phyloP scores from a whole-genome alignment of 2,888 invertebrate species.

The Amphiduros pacificus region DNA sequence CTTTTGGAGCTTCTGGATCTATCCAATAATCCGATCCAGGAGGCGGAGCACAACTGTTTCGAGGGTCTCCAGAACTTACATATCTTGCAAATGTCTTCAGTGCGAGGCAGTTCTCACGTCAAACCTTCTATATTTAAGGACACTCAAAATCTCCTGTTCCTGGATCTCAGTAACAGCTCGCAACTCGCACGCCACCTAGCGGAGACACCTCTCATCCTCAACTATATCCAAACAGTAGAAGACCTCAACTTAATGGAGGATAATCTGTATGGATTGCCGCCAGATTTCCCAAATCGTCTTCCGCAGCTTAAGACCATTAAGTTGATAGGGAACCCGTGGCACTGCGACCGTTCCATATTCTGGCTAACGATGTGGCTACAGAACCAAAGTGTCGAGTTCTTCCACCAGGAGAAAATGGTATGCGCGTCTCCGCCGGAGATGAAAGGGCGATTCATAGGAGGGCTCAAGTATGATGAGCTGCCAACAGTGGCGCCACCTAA shows the following conservation, averaged over 20 bases:
- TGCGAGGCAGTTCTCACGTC: slow-evolving; percentile 13
- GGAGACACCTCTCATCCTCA: slow-evolving; percentile 8
- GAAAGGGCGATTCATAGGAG: slow-evolving; percentile 40
- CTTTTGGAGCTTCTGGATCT: slow-evolving; percentile 32
- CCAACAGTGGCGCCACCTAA: background rate
- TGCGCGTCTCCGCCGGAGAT: slow-evolving; percentile 58
- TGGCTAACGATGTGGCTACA: slow-evolving; percentile 67
- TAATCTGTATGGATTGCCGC: slow-evolving; percentile 69
- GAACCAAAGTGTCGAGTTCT: slow-evolving; percentile 61
- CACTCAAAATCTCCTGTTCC: slow-evolving; percentile 30
- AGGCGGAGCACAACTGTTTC: slow-evolving; percentile 25
- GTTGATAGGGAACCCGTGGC: slow-evolving; percentile 73
- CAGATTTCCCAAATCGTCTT: slow-evolving; percentile 71
- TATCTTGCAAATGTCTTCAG: slow-evolving; percentile 29
- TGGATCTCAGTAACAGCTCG: slow-evolving; percentile 38
- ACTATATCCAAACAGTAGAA: slow-evolving; percentile 18
- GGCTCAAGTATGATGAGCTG: slow-evolving; percentile 25
- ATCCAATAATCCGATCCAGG: slow-evolving; percentile 33
- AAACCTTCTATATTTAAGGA: slow-evolving; percentile 22
- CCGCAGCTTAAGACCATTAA: slow-evolving; percentile 71
- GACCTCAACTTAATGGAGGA: slow-evolving; percentile 72
- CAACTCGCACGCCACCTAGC: slow-evolving; percentile 19
- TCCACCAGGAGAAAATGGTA: slow-evolving; percentile 51
- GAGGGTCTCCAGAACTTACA: slow-evolving; percentile 27
- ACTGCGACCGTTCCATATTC: slow-evolving; percentile 64